Base-by-base conservation (phyloP, 2,888 invertebrate genomes). In the Malthinus seriepunctatus region DNA sequence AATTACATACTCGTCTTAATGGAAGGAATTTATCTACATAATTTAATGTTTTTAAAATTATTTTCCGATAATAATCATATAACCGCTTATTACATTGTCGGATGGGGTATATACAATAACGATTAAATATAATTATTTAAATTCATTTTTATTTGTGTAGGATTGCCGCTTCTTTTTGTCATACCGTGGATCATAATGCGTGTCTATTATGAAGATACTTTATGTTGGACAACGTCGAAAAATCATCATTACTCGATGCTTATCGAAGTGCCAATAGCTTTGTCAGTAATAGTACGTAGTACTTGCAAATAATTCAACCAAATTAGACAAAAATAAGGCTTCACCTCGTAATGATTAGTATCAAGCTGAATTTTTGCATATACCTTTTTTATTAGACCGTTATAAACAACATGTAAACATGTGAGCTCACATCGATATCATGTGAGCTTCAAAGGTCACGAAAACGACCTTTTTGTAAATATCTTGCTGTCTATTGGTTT, bases 11-110 rank as follows among this genome's bases (percentile, higher is more conserved):
- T 88, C 83, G 84, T 88, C 56, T 77, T 88, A 44, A 86, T 88
- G 82, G 89, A 89, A 75, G 88, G 87, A 0, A 78, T 88, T 2
- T 88, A 88, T 71, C 80, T 89, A 8, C 87, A 88, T 72, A 88
- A 86, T 74, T 78, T 88, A 46, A 83, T 89, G 62, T 87, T 86
- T 70, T 69, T 85, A 50, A 84, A 87, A 7, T 80, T 87, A 39
- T 87, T 87, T 73, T 83, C 86, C 0, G 87, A 88, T 67, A 83
- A 81, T 33, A 83, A 81, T 46, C 80, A 84, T 11, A 84, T 88
- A 56, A 79, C 80, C 4, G 70, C 81, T 51, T 87, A 88, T 73
- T 81, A 84, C 38, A 56, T 83, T 0, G 75, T 86, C 11, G 89
- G 88, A 39, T 89, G 88, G 88, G 84, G 88, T 88, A 76, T 81